Conservation (phyloP, 1,140 invertebrate species). For the Drosophila sp. region DNA sequence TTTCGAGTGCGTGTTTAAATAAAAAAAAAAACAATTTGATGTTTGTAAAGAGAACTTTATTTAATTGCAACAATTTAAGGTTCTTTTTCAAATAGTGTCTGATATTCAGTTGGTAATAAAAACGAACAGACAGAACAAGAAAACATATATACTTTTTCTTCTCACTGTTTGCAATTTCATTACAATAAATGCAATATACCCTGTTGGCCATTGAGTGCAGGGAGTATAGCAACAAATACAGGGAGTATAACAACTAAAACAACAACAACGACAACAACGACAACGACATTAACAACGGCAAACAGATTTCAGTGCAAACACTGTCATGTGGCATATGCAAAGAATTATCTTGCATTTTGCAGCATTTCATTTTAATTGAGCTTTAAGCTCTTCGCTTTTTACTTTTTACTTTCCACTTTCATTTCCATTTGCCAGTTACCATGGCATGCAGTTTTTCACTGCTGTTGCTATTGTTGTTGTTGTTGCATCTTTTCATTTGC, state of each 20-base stretch:
- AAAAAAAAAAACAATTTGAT: no score
- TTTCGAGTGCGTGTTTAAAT: no score
- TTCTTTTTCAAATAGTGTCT: no score
- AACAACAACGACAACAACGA: constrained; percentile 23
- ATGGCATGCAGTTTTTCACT: neutral
- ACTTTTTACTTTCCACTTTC: neutral
- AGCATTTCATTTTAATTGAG: constrained; percentile 59
- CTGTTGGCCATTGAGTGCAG: no score
- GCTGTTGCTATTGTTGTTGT: neutral
- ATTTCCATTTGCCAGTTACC: neutral
- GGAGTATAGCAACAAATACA: constrained; percentile 23
- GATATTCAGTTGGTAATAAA: no score
- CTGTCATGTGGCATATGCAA: constrained; percentile 20
- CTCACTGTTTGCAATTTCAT: no score
- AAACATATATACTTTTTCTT: no score
- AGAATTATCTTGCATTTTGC: constrained; percentile 46
- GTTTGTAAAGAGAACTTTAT: no score
- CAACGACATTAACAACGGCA: constrained; percentile 1
- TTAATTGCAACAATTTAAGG: no score
- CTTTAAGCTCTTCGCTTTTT: constrained; percentile 39
- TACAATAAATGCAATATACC: no score
- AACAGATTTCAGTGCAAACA: constrained; percentile 31
- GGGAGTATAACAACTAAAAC: constrained; percentile 21
- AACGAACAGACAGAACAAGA: no score
- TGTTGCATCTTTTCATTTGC: constrained; percentile 30